Conservation (phyloP, 2,113 vertebrate species). For the Pluvialis apricaria region DNA sequence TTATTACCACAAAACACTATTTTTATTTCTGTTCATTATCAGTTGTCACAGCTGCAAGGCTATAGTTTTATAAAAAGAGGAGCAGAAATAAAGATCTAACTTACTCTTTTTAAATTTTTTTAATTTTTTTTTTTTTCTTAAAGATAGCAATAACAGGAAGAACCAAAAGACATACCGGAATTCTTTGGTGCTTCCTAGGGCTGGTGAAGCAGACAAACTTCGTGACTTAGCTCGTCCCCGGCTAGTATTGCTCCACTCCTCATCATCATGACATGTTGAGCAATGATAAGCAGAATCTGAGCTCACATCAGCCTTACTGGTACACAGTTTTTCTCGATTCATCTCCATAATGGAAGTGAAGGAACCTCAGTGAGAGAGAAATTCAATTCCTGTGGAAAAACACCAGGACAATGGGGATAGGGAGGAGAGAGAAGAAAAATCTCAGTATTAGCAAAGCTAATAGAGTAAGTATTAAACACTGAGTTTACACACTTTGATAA, state of each 20-base stretch:
- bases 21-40: background rate
- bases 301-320: constrained; percentile 58
- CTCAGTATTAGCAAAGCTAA: background rate
- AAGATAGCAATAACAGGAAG: background rate
- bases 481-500: background rate
- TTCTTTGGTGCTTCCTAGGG: constrained; percentile 78
- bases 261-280: constrained; percentile 75
- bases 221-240: constrained; percentile 81
- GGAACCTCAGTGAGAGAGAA: background rate
- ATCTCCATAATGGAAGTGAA: constrained; percentile 54
- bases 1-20: background rate
- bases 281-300: constrained; percentile 77
- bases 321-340: constrained; percentile 49
- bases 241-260: constrained; percentile 64
- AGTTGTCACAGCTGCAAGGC: background rate
- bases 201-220: constrained; percentile 88
- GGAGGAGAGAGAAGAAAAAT: background rate
- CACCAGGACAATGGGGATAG: background rate
- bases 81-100: background rate
- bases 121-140: background rate
- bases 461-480: background rate
- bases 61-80: fast-evolving
- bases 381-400: constrained; percentile 5
- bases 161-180: constrained; percentile 77
- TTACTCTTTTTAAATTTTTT: no score